phyloP scores from a whole-genome alignment of 2,888 invertebrate species.

The Mythimna ferrago region DNA sequence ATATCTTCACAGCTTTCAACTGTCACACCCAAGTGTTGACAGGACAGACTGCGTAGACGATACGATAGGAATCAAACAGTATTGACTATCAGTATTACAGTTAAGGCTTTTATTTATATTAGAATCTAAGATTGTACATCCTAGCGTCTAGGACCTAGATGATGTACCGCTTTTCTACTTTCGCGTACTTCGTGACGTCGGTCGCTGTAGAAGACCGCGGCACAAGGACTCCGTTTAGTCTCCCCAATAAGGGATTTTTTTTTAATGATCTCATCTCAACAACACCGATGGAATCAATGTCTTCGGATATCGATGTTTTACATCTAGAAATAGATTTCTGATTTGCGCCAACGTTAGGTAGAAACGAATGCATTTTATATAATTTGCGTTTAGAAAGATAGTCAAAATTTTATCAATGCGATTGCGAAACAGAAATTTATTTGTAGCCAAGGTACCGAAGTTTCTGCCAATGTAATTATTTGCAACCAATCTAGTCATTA shows the following conservation, averaged over 20 bases:
- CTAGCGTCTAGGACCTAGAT: conserved; percentile 60
- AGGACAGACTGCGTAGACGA: conserved; percentile 67
- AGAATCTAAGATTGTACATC: conserved; percentile 69
- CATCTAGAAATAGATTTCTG: conserved; percentile 73
- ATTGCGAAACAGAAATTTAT: conserved; percentile 72
- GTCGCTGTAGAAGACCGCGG: conserved; percentile 59
- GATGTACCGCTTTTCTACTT: conserved; percentile 73
- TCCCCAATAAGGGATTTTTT: conserved; percentile 43
- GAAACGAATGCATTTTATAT: conserved; percentile 58
- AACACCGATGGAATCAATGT: conserved; percentile 68
- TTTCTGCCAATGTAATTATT: conserved; percentile 66
- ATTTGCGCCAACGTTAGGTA: conserved; percentile 60
- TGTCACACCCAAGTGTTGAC: conserved; percentile 46
- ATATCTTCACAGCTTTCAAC: conserved; percentile 55
- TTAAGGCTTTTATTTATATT: conserved; percentile 63
- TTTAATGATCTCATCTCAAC: conserved; percentile 67
- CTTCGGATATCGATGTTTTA: conserved; percentile 62
- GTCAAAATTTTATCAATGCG: conserved; percentile 62
- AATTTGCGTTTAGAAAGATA: conserved; percentile 61
- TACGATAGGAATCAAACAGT: conserved; percentile 75
- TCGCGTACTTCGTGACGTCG: conserved; percentile 72
- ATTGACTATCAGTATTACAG: conserved; percentile 69
- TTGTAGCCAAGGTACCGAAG: conserved; percentile 67
- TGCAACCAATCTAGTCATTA: conserved; percentile 50
- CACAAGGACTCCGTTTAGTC: conserved; percentile 41